Conservation (phyloP, 2,113 vertebrate species). For the Myotis yumanensis region DNA sequence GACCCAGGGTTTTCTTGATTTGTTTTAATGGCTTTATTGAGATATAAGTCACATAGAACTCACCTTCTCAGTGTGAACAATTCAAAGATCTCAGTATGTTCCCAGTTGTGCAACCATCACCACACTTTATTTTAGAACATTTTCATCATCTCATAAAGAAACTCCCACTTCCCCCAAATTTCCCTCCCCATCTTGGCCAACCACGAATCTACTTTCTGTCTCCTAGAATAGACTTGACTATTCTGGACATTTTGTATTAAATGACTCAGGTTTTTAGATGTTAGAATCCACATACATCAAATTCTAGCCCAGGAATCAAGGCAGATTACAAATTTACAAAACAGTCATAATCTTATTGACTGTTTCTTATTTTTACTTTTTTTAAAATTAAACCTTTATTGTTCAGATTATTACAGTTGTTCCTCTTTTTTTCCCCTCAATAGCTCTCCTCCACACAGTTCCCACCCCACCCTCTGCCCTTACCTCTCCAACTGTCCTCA, state of each 20-base stretch:
- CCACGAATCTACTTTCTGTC: background rate
- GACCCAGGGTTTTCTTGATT: background rate
- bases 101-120: background rate
- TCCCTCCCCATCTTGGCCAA: background rate
- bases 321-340: background rate
- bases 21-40: background rate
- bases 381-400: too few relatives aligned
- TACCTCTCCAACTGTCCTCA: too few relatives aligned
- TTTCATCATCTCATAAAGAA: background rate
- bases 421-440: too few relatives aligned
- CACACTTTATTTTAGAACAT: background rate
- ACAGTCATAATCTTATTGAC: background rate
- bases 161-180: background rate
- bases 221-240: background rate
- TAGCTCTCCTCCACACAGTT: too few relatives aligned
- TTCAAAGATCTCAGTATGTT: background rate
- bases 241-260: background rate
- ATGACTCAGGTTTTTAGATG: background rate
- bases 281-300: background rate
- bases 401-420: too few relatives aligned
- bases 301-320: background rate
- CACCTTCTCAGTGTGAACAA: background rate
- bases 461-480: too few relatives aligned
- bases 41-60: background rate
- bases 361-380: background rate